These are phyloP conservation scores for Daubentonia madagascariensis DNA, from an alignment of 2,113 vertebrate species.

Conservation along the genomic window DNA sequence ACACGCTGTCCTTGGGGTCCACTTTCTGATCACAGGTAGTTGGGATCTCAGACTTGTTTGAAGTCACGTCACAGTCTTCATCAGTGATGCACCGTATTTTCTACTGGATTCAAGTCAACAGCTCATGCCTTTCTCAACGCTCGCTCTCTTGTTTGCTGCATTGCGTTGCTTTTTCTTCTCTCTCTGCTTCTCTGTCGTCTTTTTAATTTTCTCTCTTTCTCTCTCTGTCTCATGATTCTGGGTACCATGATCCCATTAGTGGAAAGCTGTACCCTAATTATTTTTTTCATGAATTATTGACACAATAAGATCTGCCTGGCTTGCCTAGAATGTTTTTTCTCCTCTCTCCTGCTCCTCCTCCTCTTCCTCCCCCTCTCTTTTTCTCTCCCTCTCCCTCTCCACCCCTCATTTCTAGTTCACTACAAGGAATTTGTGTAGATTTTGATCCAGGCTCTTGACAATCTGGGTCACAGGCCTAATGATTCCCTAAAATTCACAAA, in stretches of 20 bases:
- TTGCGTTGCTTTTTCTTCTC: background rate
- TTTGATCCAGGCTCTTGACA: background rate
- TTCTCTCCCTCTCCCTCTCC: accelerated
- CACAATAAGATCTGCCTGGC: background rate
- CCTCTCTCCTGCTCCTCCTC: background rate
- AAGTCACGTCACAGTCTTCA: background rate
- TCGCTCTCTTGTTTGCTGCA: background rate
- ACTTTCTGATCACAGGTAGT: background rate
- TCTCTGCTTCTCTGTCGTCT: background rate
- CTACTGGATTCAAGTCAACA: background rate
- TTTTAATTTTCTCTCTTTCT: too few relatives aligned
- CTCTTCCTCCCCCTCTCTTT: too few relatives aligned
- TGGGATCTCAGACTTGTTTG: background rate
- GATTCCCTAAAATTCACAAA: background rate
- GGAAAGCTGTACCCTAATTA: background rate
- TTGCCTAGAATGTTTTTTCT: background rate
- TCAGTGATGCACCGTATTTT: background rate
- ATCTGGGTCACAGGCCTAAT: background rate
- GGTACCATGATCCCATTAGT: background rate
- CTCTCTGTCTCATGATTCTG: background rate
- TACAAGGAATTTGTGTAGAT: background rate
- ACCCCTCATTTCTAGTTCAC: background rate
- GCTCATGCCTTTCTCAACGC: background rate
- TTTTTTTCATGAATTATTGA: background rate
- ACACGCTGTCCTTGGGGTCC: background rate